phyloP scores from a whole-genome alignment of 2,888 invertebrate genomes.

The Stenichneumon culpator region DNA sequence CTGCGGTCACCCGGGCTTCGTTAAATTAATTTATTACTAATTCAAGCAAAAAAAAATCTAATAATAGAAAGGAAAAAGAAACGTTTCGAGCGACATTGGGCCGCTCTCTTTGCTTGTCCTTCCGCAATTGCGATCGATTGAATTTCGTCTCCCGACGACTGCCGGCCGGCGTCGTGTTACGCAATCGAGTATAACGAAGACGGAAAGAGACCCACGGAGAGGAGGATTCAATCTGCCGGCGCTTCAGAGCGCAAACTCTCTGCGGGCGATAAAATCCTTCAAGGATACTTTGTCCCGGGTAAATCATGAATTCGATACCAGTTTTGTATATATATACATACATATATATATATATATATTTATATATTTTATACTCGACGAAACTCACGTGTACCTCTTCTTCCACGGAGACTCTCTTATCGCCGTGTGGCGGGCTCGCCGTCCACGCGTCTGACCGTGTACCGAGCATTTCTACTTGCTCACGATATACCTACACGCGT shows the following conservation, averaged over 20 bases:
- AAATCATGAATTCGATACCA: not conserved
- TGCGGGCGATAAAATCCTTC: not conserved
- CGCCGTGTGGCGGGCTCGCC: conserved; percentile 59
- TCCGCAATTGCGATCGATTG: conserved; percentile 57
- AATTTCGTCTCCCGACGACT: conserved; percentile 55
- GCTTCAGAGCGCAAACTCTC: not conserved
- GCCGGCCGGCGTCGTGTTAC: conserved; percentile 54
- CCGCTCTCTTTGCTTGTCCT: conserved; percentile 6
- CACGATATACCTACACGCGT: conserved; percentile 74
- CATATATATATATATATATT: not conserved
- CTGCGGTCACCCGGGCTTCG: conserved; percentile 57
- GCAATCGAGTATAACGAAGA: conserved; percentile 45
- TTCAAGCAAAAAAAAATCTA: conserved; percentile 18
- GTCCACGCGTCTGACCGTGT: conserved; percentile 73
- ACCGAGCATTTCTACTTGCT: conserved; percentile 78
- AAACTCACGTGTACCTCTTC: not conserved
- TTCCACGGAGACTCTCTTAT: not conserved
- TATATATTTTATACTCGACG: not conserved
- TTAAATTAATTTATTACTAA: conserved; percentile 59
- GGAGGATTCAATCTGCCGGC: conserved; percentile 14
- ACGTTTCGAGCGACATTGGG: not conserved
- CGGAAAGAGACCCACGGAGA: conserved; percentile 11
- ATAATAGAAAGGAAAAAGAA: not conserved
- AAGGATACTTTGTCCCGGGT: not conserved
- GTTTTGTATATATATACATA: not conserved